Evolutionary conservation across 37 sponge, comb jelly and placozoan species (phyloP), one percentile per base, ranked within the genome.

Genomic region (Aphrocallistes beatrix): DNA sequence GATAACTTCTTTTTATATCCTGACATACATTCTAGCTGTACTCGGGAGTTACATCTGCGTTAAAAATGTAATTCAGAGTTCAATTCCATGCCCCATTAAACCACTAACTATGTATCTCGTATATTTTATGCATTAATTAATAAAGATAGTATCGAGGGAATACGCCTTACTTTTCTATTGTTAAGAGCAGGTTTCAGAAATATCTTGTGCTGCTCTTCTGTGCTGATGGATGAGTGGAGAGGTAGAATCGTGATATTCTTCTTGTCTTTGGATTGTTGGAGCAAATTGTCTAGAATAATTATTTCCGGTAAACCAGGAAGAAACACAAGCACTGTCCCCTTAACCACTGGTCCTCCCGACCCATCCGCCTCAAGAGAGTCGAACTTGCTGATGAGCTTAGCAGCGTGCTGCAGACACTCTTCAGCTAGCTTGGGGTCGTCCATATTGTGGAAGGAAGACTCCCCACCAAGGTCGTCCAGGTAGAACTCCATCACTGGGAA

Each of bases 301-400:
- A 94, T 93, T 88, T 94, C 97, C 0, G 91, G 91, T 51, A 97
- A 82, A 10, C 97, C 97, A 23, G 97, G 97, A 23, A 97, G 89
- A 81, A 97, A 97, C 9, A 93, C 89, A 36, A 97, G 87, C 37
- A 94, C 97, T 21, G 97, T 88, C 10, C 97, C 97, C 40, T 91
- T 81, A 0, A 83, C 38, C 25, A 39, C 82, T 38, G 81, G 37
- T n/a, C 23, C 48, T 36, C 82, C 81, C 1, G 48, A 21, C 23
- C 40, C 49, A 38, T 50, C 69, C 0, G 82, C 30, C 50, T 81
- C 81, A 42, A 39, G 45, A 0, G 13, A 39, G 60, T 51, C 51
- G 34, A 51, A 37, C 19, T 19, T 0, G 28, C 1, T 51, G 28
- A 51, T 13, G 0, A 51, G 37, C 23, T 36, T 10, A 36, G 39